Percentiles rank a stretch among this genome's conserved stretches.
These are phyloP conservation scores for Tadarida brasiliensis DNA, from an alignment of 2,797 vertebrate genomes.

Conservation along the genomic window DNA sequence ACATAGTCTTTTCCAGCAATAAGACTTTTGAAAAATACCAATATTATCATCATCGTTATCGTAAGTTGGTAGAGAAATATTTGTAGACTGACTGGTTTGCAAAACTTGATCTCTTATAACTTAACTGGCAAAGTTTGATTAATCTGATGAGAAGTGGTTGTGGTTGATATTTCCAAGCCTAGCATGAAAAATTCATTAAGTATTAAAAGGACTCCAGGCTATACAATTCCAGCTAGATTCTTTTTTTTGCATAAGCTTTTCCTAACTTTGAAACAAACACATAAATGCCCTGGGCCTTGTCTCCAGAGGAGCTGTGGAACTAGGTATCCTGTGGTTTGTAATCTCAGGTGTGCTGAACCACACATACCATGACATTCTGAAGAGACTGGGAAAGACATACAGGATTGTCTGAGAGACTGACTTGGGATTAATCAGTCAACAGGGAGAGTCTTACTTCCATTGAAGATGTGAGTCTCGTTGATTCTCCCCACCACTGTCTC, in stretches of 20 bases:
- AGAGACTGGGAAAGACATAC: not conserved
- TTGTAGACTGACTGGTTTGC: not conserved
- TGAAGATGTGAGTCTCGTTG: constrained; percentile 89
- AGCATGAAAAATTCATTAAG: not conserved
- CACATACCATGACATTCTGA: not conserved
- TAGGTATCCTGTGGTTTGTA: not conserved
- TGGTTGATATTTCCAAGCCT: not conserved
- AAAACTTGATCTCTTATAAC: constrained; percentile 35
- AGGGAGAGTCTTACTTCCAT: constrained; percentile 92
- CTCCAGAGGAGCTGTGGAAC: not conserved
- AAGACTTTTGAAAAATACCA: constrained; percentile 9
- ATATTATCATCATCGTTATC: not conserved
- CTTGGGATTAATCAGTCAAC: not conserved
- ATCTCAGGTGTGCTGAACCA: not conserved
- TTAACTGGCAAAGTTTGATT: not conserved
- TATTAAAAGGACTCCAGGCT: not conserved
- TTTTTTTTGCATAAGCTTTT: not conserved
- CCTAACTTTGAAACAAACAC: not conserved
- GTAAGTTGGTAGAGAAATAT: not conserved
- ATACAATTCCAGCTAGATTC: not conserved
- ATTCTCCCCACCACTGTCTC: constrained; percentile 91
- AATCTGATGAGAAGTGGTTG: not conserved
- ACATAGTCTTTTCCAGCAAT: not conserved
- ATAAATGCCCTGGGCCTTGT: not conserved
- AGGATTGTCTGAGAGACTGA: not conserved